Evolutionary conservation across 2,888 invertebrate genomes (phyloP).

Genomic region (Metalampra italica): DNA sequence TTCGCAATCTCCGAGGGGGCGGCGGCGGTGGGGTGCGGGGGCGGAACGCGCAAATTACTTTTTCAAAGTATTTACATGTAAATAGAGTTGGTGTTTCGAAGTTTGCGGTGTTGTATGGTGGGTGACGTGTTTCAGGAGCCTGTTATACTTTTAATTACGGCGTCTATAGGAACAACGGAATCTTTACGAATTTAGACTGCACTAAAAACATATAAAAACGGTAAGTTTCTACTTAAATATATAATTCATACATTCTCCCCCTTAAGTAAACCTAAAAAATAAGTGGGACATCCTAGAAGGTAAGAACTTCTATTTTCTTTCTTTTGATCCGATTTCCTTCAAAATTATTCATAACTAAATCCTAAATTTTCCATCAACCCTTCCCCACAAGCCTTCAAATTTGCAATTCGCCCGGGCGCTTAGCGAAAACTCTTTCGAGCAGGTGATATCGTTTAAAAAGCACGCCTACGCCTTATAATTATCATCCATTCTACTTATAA

Average conservation of each 20-base stretch:
- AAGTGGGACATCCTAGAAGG: neutral
- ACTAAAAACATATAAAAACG: too few relatives aligned
- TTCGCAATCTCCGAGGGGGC: slow-evolving; percentile 76
- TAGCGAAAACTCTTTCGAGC: slow-evolving; percentile 43
- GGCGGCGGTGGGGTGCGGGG: slow-evolving; percentile 39
- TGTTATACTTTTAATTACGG: slow-evolving; percentile 11
- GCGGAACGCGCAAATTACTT: slow-evolving; percentile 73
- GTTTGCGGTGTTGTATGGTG: slow-evolving; percentile 42
- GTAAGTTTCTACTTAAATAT: too few relatives aligned
- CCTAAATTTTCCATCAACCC: slow-evolving; percentile 11
- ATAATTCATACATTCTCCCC: neutral
- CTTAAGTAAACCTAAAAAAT: neutral
- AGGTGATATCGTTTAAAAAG: slow-evolving; percentile 66
- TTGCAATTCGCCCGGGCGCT: slow-evolving; percentile 33
- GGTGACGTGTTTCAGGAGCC: slow-evolving; percentile 18
- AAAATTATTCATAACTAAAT: slow-evolving; percentile 18
- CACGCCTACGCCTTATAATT: slow-evolving; percentile 73
- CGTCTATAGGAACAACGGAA: too few relatives aligned
- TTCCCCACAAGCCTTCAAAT: slow-evolving; percentile 26
- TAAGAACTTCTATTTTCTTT: too few relatives aligned
- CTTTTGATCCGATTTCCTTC: slow-evolving; percentile 1
- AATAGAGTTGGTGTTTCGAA: slow-evolving; percentile 64
- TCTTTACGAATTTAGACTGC: too few relatives aligned
- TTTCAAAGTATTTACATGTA: slow-evolving; percentile 79
- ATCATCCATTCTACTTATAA: slow-evolving; percentile 78